A percentile compares a stretch with the other conserved stretches of the same genome.
Conservation (phyloP, 2,888 invertebrate genomes). For the Amphiduros pacificus region DNA sequence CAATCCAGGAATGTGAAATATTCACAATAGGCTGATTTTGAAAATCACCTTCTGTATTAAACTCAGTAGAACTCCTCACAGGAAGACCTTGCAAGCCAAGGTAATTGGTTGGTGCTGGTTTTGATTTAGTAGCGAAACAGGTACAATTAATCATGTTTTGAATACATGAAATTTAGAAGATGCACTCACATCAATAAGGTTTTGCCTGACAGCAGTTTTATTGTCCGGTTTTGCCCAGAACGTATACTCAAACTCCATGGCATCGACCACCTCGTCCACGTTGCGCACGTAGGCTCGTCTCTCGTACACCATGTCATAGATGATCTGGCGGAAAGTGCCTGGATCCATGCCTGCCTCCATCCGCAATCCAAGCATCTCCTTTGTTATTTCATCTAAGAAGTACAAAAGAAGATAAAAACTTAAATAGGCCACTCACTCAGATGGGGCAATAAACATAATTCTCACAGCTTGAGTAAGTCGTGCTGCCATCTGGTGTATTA, state of each 20-base stretch:
- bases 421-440: too few relatives aligned
- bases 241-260: constrained; percentile 56
- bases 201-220: constrained; percentile 48
- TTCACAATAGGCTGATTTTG: too few relatives aligned
- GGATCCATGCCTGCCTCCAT: constrained; percentile 30
- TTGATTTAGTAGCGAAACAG: too few relatives aligned
- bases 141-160: too few relatives aligned
- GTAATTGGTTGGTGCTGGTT: too few relatives aligned
- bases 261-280: constrained; percentile 36
- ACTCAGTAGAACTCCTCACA: too few relatives aligned
- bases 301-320: constrained; percentile 28
- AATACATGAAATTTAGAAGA: not conserved
- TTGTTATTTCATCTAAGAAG: constrained; percentile 27
- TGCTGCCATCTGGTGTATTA: too few relatives aligned
- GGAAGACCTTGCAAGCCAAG: too few relatives aligned
- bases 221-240: constrained; percentile 58
- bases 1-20: too few relatives aligned
- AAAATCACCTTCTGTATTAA: too few relatives aligned
- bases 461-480: too few relatives aligned
- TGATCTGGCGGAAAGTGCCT: constrained; percentile 25
- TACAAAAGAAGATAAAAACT: not conserved
- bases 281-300: constrained; percentile 31
- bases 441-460: too few relatives aligned
- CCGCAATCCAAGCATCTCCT: constrained; percentile 23
- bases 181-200: constrained; percentile 50